phyloP scores from a whole-genome alignment of 2,888 invertebrate species.

The Drosophila meridionalis region DNA sequence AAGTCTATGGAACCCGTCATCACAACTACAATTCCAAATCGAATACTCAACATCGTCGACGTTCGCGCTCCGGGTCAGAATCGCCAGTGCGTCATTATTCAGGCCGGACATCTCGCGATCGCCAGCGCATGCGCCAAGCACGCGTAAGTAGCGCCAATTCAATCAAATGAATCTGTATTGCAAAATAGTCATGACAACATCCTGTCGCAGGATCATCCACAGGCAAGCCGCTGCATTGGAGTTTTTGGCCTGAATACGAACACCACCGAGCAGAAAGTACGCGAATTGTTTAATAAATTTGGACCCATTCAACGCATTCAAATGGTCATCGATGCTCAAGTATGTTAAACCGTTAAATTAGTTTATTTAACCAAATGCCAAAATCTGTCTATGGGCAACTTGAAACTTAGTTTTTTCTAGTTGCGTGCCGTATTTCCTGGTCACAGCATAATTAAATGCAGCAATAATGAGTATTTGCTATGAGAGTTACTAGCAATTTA shows the following conservation, averaged over 20 bases:
- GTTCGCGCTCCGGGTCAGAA: constrained; percentile 37
- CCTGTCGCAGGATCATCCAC: constrained; percentile 86
- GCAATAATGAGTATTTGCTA: constrained; percentile 66
- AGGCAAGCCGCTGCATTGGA: constrained; percentile 95
- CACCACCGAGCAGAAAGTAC: constrained; percentile 96
- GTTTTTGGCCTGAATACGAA: constrained; percentile 97
- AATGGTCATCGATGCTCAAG: constrained; percentile 97
- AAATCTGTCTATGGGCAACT: constrained; percentile 10
- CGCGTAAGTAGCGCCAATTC: constrained; percentile 54
- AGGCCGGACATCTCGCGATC: constrained; percentile 48
- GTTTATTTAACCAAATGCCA: constrained; percentile 14
- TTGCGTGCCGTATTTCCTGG: constrained; percentile 30
- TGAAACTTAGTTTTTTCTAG: constrained; percentile 3
- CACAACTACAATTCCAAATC: constrained; percentile 87
- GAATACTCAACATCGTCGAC: constrained; percentile 31
- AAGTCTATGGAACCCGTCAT: constrained; percentile 87
- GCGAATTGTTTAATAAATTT: constrained; percentile 96
- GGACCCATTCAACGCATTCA: constrained; percentile 96
- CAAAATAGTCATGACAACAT: background rate
- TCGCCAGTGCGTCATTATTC: constrained; percentile 45
- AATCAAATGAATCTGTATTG: background rate
- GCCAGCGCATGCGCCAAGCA: constrained; percentile 53
- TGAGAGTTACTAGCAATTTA: constrained; percentile 49
- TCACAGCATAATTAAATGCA: constrained; percentile 50
- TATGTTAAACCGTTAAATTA: constrained; percentile 46